Evolutionary conservation across 2,797 vertebrate genomes (phyloP).

Genomic region (Rhynchotus rufescens): DNA sequence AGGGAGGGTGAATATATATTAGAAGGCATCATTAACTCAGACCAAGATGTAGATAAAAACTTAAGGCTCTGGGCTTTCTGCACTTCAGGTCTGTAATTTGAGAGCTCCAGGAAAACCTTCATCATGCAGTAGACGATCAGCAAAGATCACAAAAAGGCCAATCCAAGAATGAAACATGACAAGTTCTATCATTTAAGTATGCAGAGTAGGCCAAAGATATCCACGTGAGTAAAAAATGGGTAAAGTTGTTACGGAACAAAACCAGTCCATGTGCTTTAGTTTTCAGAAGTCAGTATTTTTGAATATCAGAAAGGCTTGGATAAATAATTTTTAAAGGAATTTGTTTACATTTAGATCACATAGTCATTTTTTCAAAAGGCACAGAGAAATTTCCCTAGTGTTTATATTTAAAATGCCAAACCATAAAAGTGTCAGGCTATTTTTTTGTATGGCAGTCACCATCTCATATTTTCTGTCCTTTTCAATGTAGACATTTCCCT

Average conservation of each 20-base stretch:
- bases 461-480: slow-evolving; percentile 8
- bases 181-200: not conserved
- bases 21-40: not conserved
- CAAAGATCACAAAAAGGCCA: not conserved
- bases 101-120: not conserved
- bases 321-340: not conserved
- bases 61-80: not conserved
- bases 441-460: not conserved
- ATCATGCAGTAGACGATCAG: not conserved
- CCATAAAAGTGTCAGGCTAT: not conserved
- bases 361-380: not conserved
- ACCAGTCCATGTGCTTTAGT: not conserved
- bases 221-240: not conserved
- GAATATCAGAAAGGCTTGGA: not conserved
- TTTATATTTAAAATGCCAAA: slow-evolving; percentile 35
- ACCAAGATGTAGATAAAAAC: not conserved
- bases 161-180: not conserved
- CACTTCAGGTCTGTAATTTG: not conserved
- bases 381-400: not conserved
- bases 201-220: not conserved
- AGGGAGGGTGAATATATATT: not conserved
- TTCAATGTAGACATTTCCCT: not conserved
- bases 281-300: not conserved
- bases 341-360: slow-evolving; percentile 8
- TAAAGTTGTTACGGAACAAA: not conserved